Evolutionary conservation across 1,140 invertebrate genomes (phyloP).

Genomic region (Cydia amplana): DNA sequence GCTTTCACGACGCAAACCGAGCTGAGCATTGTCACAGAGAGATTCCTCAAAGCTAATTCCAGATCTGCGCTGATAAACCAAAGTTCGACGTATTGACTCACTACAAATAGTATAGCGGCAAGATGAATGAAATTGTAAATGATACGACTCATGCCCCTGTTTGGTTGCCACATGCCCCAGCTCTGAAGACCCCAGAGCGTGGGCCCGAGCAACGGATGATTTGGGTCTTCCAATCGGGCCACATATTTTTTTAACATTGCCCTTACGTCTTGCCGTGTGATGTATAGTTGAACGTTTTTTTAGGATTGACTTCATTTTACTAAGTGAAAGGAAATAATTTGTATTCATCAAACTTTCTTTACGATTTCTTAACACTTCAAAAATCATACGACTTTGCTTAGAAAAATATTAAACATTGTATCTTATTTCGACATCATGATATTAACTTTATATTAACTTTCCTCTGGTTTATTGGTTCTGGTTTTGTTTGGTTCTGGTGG

Average conservation of each 20-base stretch:
- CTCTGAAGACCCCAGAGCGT: slow-evolving; percentile 54
- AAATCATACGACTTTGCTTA: not conserved
- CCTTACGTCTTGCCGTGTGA: slow-evolving; percentile 25
- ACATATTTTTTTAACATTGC: slow-evolving; percentile 37
- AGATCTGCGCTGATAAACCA: slow-evolving; percentile 57
- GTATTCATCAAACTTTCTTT: slow-evolving; percentile 19
- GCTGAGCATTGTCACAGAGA: slow-evolving; percentile 66
- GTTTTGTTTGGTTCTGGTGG: too few relatives aligned
- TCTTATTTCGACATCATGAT: not conserved
- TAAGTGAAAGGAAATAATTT: not conserved
- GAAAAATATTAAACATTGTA: not conserved
- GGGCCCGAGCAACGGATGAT: slow-evolving; percentile 57
- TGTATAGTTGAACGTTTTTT: slow-evolving; percentile 23
- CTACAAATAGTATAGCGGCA: slow-evolving; percentile 54
- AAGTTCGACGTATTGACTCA: slow-evolving; percentile 64
- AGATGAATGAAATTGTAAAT: slow-evolving; percentile 55
- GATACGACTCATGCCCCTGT: slow-evolving; percentile 36
- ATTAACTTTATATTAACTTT: not conserved
- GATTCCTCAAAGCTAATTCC: slow-evolving; percentile 56
- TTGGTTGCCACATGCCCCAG: slow-evolving; percentile 62
- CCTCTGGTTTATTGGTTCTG: too few relatives aligned
- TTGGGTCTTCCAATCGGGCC: slow-evolving; percentile 48
- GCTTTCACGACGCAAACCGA: slow-evolving; percentile 64
- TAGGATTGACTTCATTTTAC: slow-evolving; percentile 27
- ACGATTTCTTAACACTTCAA: slow-evolving; percentile 34